Evolutionary conservation across 2,888 invertebrate genomes (phyloP).

Genomic region (Xylota segnis): DNA sequence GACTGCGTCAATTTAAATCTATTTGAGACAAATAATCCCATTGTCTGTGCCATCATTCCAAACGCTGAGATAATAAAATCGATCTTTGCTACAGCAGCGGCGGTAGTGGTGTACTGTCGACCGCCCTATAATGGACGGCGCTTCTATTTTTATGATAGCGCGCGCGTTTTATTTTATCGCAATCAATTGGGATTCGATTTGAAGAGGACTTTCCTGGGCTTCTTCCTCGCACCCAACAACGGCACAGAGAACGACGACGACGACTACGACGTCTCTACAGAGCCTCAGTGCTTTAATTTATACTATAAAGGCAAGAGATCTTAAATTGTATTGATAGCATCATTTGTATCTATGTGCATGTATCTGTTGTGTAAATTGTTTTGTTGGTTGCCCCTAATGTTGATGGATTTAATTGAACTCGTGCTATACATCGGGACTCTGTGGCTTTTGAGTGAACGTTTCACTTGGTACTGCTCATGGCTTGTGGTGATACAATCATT

Average conservation of each 20-base stretch:
- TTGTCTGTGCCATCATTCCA: conserved; percentile 12
- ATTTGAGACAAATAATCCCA: conserved; percentile 49
- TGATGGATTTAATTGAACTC: conserved; percentile 61
- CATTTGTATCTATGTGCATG: conserved; percentile 24
- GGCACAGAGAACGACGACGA: no score
- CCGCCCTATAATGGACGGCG: conserved; percentile 25
- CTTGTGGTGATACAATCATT: conserved; percentile 7
- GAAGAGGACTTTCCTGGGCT: conserved; percentile 40
- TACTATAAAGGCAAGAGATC: conserved; percentile 32
- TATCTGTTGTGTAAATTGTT: conserved; percentile 11
- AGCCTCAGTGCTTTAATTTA: conserved; percentile 30
- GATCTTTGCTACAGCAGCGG: conserved; percentile 14
- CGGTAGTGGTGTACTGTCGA: neutral
- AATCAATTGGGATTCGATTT: conserved; percentile 60
- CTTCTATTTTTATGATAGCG: conserved; percentile 53
- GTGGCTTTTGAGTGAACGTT: conserved; percentile 18
- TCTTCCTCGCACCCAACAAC: neutral
- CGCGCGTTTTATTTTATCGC: conserved; percentile 48
- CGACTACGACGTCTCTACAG: no score
- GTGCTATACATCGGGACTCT: conserved; percentile 9
- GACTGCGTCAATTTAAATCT: conserved; percentile 40
- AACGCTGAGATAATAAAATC: conserved; percentile 26
- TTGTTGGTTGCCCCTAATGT: conserved; percentile 25
- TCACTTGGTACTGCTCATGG: neutral
- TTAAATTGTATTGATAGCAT: conserved; percentile 49